Evolutionary conservation across 2,797 vertebrate species (phyloP).

Genomic region (Malacoctenus gilli): DNA sequence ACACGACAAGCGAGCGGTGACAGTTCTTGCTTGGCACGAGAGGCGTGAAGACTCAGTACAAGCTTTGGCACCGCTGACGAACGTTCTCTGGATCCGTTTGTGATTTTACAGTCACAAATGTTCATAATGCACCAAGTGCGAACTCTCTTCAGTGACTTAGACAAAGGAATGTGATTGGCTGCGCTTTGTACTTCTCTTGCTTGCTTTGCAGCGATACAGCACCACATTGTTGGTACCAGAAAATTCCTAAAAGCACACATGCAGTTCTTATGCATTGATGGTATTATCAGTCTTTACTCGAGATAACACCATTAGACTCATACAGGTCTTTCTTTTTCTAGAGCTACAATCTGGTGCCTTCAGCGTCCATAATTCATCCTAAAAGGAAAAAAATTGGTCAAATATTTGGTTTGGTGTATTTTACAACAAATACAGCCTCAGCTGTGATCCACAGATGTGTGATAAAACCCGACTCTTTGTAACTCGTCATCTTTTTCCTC

Average conservation of each 20-base stretch:
- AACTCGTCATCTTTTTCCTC: neutral
- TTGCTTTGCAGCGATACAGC: no score
- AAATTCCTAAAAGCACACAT: no score
- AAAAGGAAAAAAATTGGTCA: no score
- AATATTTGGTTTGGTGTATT: neutral
- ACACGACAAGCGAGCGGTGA: conserved; percentile 39
- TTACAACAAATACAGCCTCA: neutral
- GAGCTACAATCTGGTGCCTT: neutral
- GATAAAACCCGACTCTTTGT: neutral
- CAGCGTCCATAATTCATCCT: conserved; percentile 9
- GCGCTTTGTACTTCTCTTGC: no score
- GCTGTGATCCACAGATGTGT: conserved; percentile 1
- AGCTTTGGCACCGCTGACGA: conserved; percentile 68
- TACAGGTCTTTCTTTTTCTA: conserved; percentile 6
- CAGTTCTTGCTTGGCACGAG: conserved; percentile 64
- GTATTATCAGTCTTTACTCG: no score
- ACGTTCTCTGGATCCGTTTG: conserved; percentile 14
- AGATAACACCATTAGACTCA: no score
- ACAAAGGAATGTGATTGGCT: no score
- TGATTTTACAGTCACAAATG: conserved; percentile 26
- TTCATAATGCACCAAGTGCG: conserved; percentile 29
- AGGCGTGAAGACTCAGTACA: conserved; percentile 50
- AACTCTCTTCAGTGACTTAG: conserved; percentile 31
- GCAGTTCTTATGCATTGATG: no score
- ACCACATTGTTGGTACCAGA: no score